Evolutionary conservation across 2,888 invertebrate species (phyloP).

Genomic region (Dendrolimus houi): DNA sequence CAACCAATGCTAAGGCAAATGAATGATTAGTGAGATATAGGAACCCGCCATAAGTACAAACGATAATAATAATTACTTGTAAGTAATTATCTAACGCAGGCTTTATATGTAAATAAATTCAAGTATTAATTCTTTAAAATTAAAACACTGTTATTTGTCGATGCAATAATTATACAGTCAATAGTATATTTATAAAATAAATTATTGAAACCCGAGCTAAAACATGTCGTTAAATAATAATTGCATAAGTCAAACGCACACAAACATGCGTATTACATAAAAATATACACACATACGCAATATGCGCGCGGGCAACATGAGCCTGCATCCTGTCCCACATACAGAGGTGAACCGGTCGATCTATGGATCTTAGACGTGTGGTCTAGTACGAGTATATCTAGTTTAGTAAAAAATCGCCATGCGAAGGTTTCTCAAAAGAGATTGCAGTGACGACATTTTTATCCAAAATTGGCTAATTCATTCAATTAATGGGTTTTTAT

Average conservation of each 20-base stretch:
- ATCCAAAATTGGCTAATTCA: too few relatives aligned
- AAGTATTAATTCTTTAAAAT: too few relatives aligned
- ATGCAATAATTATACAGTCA: too few relatives aligned
- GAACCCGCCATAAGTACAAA: too few relatives aligned
- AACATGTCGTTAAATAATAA: constrained; percentile 14
- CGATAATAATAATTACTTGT: too few relatives aligned
- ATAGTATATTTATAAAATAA: neutral
- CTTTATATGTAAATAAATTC: too few relatives aligned
- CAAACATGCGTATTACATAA: constrained; percentile 9
- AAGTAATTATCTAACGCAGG: too few relatives aligned
- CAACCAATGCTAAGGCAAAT: too few relatives aligned
- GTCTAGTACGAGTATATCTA: neutral
- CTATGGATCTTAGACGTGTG: constrained; percentile 9
- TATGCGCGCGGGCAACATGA: constrained; percentile 18
- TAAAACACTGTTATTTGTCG: too few relatives aligned
- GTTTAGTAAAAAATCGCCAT: neutral
- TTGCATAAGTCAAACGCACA: constrained; percentile 32
- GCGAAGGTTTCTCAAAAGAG: neutral
- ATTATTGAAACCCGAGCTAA: neutral
- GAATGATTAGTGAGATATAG: too few relatives aligned
- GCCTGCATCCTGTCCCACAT: constrained; percentile 64
- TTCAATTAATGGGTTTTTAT: too few relatives aligned
- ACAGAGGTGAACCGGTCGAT: constrained; percentile 52
- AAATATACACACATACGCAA: constrained; percentile 5
- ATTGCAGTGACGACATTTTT: too few relatives aligned